Conservation (phyloP, 1,140 invertebrate species). For the Pseudobourletiella spinata region DNA sequence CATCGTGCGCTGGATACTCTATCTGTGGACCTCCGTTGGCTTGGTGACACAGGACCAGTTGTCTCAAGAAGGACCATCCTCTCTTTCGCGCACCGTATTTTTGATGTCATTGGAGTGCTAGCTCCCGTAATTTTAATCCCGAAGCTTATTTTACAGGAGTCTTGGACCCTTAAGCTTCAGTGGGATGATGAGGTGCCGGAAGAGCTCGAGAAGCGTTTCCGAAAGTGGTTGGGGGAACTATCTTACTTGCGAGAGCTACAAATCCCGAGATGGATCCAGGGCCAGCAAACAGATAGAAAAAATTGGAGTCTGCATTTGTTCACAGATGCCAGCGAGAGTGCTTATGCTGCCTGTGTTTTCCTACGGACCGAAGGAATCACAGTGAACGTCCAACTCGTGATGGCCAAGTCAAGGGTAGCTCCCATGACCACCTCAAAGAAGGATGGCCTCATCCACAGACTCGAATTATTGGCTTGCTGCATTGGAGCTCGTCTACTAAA, state of each 20-base stretch:
- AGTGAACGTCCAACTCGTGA: constrained; percentile 6
- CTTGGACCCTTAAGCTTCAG: background rate
- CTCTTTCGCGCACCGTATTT: background rate
- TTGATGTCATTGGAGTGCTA: background rate
- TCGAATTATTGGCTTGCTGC: background rate
- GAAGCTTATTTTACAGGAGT: background rate
- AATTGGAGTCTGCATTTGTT: constrained; percentile 22
- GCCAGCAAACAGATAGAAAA: background rate
- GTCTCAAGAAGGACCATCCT: background rate
- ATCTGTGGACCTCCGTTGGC: background rate
- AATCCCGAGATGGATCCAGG: background rate
- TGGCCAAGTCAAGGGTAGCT: background rate
- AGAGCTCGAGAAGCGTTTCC: background rate
- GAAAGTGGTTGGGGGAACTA: background rate
- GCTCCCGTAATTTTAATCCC: background rate
- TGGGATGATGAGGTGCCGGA: background rate
- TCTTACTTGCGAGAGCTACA: background rate
- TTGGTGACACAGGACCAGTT: background rate
- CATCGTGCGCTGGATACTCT: background rate
- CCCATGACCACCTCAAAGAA: too few relatives aligned
- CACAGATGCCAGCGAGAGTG: constrained; percentile 25
- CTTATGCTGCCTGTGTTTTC: constrained; percentile 21
- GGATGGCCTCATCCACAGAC: background rate
- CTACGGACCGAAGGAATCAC: constrained; percentile 6
- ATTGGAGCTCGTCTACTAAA: background rate